Base-by-base conservation (phyloP, 2,888 invertebrate species). In the Piscicola geometra region DNA sequence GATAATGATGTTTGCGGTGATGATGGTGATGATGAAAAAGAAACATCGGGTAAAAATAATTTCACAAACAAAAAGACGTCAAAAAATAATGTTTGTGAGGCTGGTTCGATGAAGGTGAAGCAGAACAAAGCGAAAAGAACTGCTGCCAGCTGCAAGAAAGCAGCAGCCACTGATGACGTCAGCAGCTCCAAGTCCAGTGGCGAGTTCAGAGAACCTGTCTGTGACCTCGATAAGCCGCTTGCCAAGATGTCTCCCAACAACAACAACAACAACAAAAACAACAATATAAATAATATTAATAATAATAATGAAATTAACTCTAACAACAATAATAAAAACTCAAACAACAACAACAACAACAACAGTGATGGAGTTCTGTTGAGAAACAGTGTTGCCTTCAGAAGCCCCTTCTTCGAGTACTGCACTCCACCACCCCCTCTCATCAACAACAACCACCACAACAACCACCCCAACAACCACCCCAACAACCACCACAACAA, bases 321-420 rank as follows among this genome's bases (percentile, higher is more conserved):
- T 15, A 67, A 67, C 5, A 30, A 35, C 33, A 67, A 5, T 5
- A 67, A 67, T 32, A 67, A 32, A 5, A 67, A 32, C 21, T 9
- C 12, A 5, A 67, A 67, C 30, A 67, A 67, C 67, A 67, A 28
- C 12, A 67, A 32, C 67, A 67, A 35, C 33, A 67, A 67, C 33
- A 67, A 67, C 28, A 67, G 32, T 21, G 15, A 67, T 30, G 32
- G 21, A 28, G 9, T 28, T 30, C n/a, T 28, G 21, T 9, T 9
- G 30, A 5, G 3, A 3, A n/a, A 30, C 30, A 64, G 21, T 67
- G 9, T 28, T 30, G 5, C 9, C 5, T 9, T 9, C 5, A 5
- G 3, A 3, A n/a, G 21, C 30, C 5, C 33, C 21, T 35, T 67
- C n/a, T 35, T 67, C 33, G 21, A 67, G 12, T 67, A 35, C 32